phyloP scores from a whole-genome alignment of 2,797 vertebrate genomes.

The Phoxinus dragarum region DNA sequence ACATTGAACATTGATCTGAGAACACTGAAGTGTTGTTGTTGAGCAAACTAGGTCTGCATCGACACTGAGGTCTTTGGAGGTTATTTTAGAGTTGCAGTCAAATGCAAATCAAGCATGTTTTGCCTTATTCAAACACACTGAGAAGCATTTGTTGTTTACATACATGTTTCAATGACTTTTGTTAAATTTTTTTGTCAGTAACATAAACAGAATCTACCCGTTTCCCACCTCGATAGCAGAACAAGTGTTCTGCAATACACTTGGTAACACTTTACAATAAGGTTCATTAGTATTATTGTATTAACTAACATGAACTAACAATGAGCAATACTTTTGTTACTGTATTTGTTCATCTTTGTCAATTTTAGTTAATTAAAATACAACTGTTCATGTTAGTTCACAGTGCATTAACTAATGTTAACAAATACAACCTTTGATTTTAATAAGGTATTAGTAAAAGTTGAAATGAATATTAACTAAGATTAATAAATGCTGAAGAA shows the following conservation, averaged over 20 bases:
- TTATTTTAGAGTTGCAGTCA: constrained; percentile 17
- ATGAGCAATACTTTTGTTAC: too few relatives aligned
- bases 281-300: too few relatives aligned
- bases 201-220: not conserved
- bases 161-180: not conserved
- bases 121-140: constrained; percentile 12
- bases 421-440: too few relatives aligned
- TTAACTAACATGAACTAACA: too few relatives aligned
- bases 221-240: too few relatives aligned
- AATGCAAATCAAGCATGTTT: constrained; percentile 13
- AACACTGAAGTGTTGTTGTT: constrained; percentile 13
- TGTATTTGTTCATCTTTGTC: too few relatives aligned
- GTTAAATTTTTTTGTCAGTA: not conserved
- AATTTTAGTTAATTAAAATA: too few relatives aligned
- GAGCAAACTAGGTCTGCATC: constrained; percentile 29
- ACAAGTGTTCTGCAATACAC: not conserved
- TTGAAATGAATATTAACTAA: too few relatives aligned
- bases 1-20: constrained; percentile 2
- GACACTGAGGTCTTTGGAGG: constrained; percentile 16
- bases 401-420: too few relatives aligned
- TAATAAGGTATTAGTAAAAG: too few relatives aligned
- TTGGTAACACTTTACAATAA: not conserved
- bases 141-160: not conserved
- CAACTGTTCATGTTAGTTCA: too few relatives aligned
- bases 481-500: too few relatives aligned